Evolutionary conservation across 2,888 invertebrate genomes (phyloP), one percentile per base, ranked within the genome.

Genomic region (Melinopterus prodromus): DNA sequence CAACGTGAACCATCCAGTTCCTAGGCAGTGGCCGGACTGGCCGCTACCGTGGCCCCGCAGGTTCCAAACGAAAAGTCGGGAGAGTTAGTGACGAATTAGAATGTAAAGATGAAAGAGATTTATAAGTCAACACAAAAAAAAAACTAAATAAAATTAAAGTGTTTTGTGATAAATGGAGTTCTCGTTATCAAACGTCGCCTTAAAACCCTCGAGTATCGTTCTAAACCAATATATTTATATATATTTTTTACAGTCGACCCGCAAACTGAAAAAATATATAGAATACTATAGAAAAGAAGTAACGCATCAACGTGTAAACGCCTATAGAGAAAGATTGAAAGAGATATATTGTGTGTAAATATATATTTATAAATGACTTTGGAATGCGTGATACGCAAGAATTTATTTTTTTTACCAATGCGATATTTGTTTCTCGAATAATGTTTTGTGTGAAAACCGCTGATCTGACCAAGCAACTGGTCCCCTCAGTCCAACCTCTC

Each of bases 1-100:
- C 85, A 97, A 96, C 90, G 95, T 97, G 84, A 94, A 94, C 84
- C 95, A 95, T 81, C 94, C 94, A 77, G 92, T 97, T 86, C 97
- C 97, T 85, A 93, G 95, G 85, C 95, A 95, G 88, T 97, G 95
- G 84, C 86, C 86, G 89, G 95, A 96, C 90, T 96, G 96, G 96
- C 96, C 96, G 86, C 91, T 96, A 86, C 95, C 96, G 80, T 95
- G 95, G 95, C 95, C 95, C 84, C 92, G 95, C 85, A 89, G 92
- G 85, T 92, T 92, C 88, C 91, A 92, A 86, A 90, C 92, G 86
- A 93, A 93, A 88, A 93, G 92, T 87, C 90, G 93, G 85, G 92
- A 93, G 88, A 93, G 93, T 92, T 93, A 93, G 88, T 90, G 86
- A 84, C 38, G 36, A 35, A n/a, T 74, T 37, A 74, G 74, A n/a